Evolutionary conservation across 2,113 vertebrate species (phyloP), one percentile per base, ranked within the genome.

Genomic region (Chaetodon trifascialis): DNA sequence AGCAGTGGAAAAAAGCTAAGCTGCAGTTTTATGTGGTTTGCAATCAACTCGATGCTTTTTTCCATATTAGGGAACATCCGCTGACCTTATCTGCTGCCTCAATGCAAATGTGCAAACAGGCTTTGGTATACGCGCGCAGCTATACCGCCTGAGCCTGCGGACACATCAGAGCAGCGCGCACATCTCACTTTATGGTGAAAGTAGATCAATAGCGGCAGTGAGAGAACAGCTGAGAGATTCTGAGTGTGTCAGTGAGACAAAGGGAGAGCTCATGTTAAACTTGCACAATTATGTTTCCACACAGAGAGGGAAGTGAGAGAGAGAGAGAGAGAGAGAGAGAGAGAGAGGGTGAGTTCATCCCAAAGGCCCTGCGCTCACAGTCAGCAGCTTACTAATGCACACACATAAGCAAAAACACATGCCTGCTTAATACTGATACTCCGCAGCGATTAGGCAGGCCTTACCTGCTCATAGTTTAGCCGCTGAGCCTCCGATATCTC

Each of bases 401-500:
- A 76, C 62, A 73, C 58, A 79, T 52, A 73, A 71, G 72, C 77
- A 84, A 68, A 85, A 82, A 77, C 58, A 74, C 83, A 76, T 6
- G 23, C 7, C 11, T 59, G 42, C 55, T 75, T 72, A 77, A 74
- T 58, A 60, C 69, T 36, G 52, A 72, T 34, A 52, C n/a, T 68
- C 11, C 19, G 4, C 55, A 55, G 47, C 51, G 25, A 88, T 68
- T 34, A 72, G 7, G 19, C 62, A 60, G 76, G 63, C 70, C 91
- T 95, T 95, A 99, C 98, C 97, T 99, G 98, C 89, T 99, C 98
- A 83, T 99, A 99, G 96, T 99, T 99, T 83, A 99, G 94, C 87
- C 98, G 95, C 91, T 99, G 98, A 91, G 95, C 97, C 95, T 99
- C 98, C 54, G 98, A 97, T 91, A 99, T 99, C 93, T 99, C 98